Evolutionary conservation across 1,140 invertebrate genomes (phyloP), one percentile per base, ranked within the genome.

Genomic region (Anoplophora glabripennis): DNA sequence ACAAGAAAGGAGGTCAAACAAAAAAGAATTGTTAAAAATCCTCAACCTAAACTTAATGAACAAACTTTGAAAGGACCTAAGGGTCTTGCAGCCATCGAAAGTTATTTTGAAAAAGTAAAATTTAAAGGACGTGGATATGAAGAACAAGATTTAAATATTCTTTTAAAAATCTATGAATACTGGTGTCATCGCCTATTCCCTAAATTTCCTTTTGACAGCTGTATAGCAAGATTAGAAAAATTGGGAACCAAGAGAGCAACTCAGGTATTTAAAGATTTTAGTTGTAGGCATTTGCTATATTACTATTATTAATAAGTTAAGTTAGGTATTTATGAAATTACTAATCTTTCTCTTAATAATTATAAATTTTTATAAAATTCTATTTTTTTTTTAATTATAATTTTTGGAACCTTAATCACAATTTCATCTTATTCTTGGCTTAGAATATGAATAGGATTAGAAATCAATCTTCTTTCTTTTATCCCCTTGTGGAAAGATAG

Each of bases 151-250:
- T 78, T 98, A 11, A 83, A 92, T 71, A 72, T 84, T 45, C 77
- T 96, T 0, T 82, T 98, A 78, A 86, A 88, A 38, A 87, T 85
- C 64, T 70, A 96, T 49, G 92, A 97, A 68, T 93, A 96, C 69
- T 98, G 95, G 95, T 87, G 86, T 1, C 93, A 96, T 73, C 80
- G 94, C 57, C 72, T 97, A 41, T 96, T 88, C 80, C 93, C 94
- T 1, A 93, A 89, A 70, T 88, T 89, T 66, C 81, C 86, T 14
- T 96, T 96, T 79, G 87, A 90, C 71, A 91, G 95, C 74, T 88
- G 89, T 59, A 76, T 96, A 1, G 86, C 86, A 52, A 87, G 86
- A 76, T 82, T 93, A 48, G 93, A 95, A 72, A 83, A 82, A 44
- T 78, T 96, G 1, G 93, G 93, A 1, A 79, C 79, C 15, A 92